Evolutionary conservation across 2,888 invertebrate genomes (phyloP), one percentile per base, ranked within the genome.

Genomic region (Pharmacophagus antenor): DNA sequence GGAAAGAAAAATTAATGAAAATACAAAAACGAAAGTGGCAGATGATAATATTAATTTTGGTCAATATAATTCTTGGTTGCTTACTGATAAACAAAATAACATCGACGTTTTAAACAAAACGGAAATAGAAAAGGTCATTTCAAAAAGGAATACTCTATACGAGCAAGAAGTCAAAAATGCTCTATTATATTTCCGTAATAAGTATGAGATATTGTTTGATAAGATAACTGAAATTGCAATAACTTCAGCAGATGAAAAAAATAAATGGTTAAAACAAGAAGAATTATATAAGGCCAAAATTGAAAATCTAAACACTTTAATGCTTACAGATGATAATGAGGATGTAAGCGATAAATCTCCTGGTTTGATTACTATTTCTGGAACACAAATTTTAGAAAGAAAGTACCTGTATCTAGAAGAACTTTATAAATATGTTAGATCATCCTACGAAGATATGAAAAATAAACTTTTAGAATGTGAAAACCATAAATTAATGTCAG

Each of bases 381-480:
- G 74, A 52, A 25, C 68, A 7, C 63, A 61, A 31, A 68, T 65
- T 49, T 71, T 89, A 56, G 80, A 88, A 75, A 83, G 86, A 67
- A 90, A 92, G 73, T 82, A 89, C 67, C 70, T 68, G 20, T 90
- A 84, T 72, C 73, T 91, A 64, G 86, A 89, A 71, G 85, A 88
- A 48, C 78, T 80, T 1, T 88, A 88, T 56, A 88, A 79, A 72
- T 76, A 82, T 61, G 79, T 85, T 41, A 85, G 90, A 79, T 86
- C 92, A 2, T 73, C 85, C 42, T 91, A 92, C 68, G 84, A 92
- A 62, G 90, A 92, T 64, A 80, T 91, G 27, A 90, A 88, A 68
- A 89, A 89, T 74, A 88, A 92, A 77, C 78, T 88, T 68, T 70
- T 88, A 67, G 81, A 89, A 73, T 78, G 72, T 63, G 89, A 91